Percentiles rank a stretch among this genome's conserved stretches.
Conservation (phyloP, 2,113 vertebrate species). For the Rattus rattus region DNA sequence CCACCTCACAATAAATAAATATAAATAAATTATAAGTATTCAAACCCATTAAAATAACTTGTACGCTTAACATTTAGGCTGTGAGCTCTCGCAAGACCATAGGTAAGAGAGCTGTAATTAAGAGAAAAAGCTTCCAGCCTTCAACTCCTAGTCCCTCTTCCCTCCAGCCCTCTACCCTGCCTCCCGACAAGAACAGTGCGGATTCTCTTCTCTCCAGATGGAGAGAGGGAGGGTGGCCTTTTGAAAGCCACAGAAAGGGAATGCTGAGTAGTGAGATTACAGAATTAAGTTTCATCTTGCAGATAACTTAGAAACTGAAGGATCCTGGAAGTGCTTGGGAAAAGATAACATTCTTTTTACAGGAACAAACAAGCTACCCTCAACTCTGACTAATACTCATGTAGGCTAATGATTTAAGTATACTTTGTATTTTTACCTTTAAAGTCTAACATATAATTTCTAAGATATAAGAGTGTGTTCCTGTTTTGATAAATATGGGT, state of each 20-base stretch:
- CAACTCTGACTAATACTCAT: background rate
- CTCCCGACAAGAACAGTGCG: background rate
- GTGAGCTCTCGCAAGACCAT: background rate
- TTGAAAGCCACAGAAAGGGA: background rate
- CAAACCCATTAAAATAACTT: slow-evolving; percentile 48
- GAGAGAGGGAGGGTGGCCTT: background rate
- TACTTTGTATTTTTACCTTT: background rate
- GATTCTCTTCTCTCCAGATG: background rate
- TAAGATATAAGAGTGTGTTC: background rate
- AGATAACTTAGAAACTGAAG: background rate
- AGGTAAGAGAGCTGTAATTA: background rate
- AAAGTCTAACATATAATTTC: background rate
- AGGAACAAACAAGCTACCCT: slow-evolving; percentile 14
- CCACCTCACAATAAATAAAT: background rate
- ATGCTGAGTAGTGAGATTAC: background rate
- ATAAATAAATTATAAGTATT: slow-evolving; percentile 6
- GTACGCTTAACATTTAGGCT: background rate
- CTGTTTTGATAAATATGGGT: background rate
- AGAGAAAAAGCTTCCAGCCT: background rate
- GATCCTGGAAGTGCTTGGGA: background rate
- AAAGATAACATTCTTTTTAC: background rate
- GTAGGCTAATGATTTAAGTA: background rate
- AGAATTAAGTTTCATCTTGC: background rate
- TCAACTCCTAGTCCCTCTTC: background rate
- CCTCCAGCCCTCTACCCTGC: rapidly evolving